These are phyloP conservation scores for Leucophenga varia DNA, from an alignment of 1,140 invertebrate species.

Conservation along the genomic window DNA sequence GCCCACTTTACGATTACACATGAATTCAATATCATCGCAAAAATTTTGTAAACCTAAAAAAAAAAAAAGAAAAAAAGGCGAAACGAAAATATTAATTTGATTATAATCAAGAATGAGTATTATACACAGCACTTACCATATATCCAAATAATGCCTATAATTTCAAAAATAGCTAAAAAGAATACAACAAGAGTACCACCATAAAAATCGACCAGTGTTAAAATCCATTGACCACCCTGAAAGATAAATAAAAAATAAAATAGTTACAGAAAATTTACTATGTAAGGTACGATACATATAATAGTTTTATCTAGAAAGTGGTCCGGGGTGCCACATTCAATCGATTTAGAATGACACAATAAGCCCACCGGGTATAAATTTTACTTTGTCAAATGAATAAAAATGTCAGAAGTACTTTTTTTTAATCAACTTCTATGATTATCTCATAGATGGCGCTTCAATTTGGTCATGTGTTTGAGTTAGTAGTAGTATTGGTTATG, in stretches of 20 bases:
- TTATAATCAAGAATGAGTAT: neutral
- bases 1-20: constrained; percentile 71
- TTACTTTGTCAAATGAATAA: too few species aligned
- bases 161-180: constrained; percentile 72
- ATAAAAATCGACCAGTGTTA: constrained; percentile 83
- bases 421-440: too few species aligned
- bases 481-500: too few species aligned
- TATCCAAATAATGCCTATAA: constrained; percentile 71
- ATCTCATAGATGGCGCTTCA: too few species aligned
- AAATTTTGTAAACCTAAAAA: constrained; percentile 67
- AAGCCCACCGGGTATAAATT: too few species aligned
- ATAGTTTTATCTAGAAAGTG: too few species aligned
- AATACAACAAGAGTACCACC: constrained; percentile 79
- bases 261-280: too few species aligned
- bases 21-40: constrained; percentile 74
- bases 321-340: too few species aligned
- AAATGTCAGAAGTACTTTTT: too few species aligned
- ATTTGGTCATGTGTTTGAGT: too few species aligned
- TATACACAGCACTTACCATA: constrained; percentile 80
- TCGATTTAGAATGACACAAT: too few species aligned
- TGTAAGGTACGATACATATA: too few species aligned
- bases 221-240: constrained; percentile 86
- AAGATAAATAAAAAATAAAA: neutral
- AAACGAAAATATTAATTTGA: neutral
- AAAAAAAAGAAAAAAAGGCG: neutral